Conservation (phyloP, 2,888 invertebrate genomes). For the Athalia cordata region DNA sequence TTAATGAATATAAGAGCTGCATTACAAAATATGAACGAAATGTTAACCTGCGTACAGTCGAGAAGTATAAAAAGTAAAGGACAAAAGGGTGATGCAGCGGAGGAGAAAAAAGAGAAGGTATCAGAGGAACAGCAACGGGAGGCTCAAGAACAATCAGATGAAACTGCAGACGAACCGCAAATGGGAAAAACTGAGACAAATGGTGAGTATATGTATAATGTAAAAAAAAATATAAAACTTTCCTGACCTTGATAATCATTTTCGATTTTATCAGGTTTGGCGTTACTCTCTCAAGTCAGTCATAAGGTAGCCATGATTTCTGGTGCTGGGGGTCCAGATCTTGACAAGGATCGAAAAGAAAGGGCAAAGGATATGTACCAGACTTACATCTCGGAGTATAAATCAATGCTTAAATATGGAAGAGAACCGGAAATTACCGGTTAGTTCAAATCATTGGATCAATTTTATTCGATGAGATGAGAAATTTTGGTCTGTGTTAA, state of each 20-base stretch:
- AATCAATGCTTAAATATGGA: slow-evolving; percentile 56
- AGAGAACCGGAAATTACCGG: slow-evolving; percentile 59
- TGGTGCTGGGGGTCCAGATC: slow-evolving; percentile 60
- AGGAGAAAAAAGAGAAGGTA: slow-evolving; percentile 45
- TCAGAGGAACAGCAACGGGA: slow-evolving; percentile 48
- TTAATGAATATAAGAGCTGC: slow-evolving; percentile 78
- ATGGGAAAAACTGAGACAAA: slow-evolving; percentile 56
- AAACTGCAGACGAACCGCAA: slow-evolving; percentile 46
- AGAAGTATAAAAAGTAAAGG: slow-evolving; percentile 25
- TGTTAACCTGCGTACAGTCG: slow-evolving; percentile 71
- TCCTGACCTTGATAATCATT: no score
- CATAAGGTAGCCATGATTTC: slow-evolving; percentile 60
- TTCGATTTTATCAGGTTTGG: slow-evolving; percentile 55
- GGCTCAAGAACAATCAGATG: slow-evolving; percentile 42
- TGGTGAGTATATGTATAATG: slow-evolving; percentile 51
- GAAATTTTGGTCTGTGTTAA: background rate
- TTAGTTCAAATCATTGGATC: slow-evolving; percentile 47
- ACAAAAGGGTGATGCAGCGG: slow-evolving; percentile 28
- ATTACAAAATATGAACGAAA: slow-evolving; percentile 77
- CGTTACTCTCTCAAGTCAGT: slow-evolving; percentile 60
- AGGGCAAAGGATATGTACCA: slow-evolving; percentile 64
- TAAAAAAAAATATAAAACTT: no score
- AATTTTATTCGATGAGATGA: background rate
- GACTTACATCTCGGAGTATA: slow-evolving; percentile 64
- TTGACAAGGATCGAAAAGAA: slow-evolving; percentile 59